Percentiles rank a stretch among this genome's conserved stretches.
These are phyloP conservation scores for Lagopus leucura DNA, from an alignment of 2,113 vertebrate genomes.

Conservation along the genomic window DNA sequence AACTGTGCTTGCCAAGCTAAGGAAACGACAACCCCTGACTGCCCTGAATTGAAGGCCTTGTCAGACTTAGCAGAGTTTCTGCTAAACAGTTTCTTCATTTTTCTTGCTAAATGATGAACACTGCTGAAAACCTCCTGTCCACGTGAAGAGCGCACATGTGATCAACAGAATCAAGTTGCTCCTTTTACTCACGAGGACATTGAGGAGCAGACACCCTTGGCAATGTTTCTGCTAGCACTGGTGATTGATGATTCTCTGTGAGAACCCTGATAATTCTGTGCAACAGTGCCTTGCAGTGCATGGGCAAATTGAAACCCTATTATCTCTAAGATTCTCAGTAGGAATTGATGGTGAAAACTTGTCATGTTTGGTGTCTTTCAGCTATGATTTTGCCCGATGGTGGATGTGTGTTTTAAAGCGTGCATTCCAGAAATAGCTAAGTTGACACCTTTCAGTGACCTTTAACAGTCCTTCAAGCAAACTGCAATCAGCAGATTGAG, in stretches of 20 bases:
- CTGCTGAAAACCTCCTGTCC: neutral
- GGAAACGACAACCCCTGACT: neutral
- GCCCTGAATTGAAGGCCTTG: neutral
- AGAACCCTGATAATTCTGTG: neutral
- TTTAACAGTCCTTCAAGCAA: conserved; percentile 5
- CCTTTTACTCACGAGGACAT: neutral
- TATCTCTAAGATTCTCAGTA: neutral
- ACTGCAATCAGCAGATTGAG: conserved; percentile 13
- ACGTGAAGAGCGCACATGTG: fast-evolving
- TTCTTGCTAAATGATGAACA: neutral
- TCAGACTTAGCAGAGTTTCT: neutral
- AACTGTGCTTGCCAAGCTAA: neutral
- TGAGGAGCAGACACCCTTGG: neutral
- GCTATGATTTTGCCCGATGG: neutral
- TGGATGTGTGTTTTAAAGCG: neutral
- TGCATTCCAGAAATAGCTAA: neutral
- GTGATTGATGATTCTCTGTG: neutral
- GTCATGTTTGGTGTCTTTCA: neutral
- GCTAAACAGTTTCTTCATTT: neutral
- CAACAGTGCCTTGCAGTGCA: neutral
- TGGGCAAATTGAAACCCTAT: neutral
- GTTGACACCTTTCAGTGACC: neutral
- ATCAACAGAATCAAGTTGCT: neutral
- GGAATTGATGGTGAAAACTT: neutral
- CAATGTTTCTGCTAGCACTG: neutral